Base-by-base conservation (phyloP, 2,797 vertebrate species). In the Chelmon rostratus region DNA sequence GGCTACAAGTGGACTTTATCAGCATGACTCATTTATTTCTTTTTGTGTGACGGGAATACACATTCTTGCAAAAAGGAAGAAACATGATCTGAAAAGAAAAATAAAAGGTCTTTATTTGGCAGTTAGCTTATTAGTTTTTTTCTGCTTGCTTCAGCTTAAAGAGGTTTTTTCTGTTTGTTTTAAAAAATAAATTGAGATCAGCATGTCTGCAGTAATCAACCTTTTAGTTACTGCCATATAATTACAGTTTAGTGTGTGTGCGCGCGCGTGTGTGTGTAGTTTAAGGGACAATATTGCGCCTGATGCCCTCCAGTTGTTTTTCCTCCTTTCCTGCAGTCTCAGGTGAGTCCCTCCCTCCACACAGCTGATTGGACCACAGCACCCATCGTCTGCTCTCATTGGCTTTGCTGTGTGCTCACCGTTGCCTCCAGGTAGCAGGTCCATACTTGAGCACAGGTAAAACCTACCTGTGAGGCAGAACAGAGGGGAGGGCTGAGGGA, bases 401-500 rank as follows among this genome's bases (percentile, higher is more conserved):
- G 94, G 95, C 49, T 71, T 31, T 6, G 0, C n/a, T 1, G 2
- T 1, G 7, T 66, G 68, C 68, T 73, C 50, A 4, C 68, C 62
- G 57, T 49, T 15, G 18, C 61, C 35, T 74, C 31, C 88, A 82
- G 82, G 83, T 78, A 61, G 67, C 73, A 92, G 68, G 77, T 89
- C 89, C 85, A 73, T 95, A 95, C 95, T 87, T 94, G 84, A 93
- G 93, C 88, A 83, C 96, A 97, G 97, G 96, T 97, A 92, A 93
- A 91, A 40, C 21, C 40, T 86, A 92, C 94, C 93, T 96, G 94
- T 67, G 85, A 65, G 59, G 50, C 86, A 94, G 88, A 94, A 31
- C 25, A 78, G 80, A 57, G 78, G 83, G 88, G 88, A 92, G 93
- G 90, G 84, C 75, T 72, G 79, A 88, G 93, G 92, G 90, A 89